Conservation (phyloP, 1,140 invertebrate species). For the Andricus grossulariae region DNA sequence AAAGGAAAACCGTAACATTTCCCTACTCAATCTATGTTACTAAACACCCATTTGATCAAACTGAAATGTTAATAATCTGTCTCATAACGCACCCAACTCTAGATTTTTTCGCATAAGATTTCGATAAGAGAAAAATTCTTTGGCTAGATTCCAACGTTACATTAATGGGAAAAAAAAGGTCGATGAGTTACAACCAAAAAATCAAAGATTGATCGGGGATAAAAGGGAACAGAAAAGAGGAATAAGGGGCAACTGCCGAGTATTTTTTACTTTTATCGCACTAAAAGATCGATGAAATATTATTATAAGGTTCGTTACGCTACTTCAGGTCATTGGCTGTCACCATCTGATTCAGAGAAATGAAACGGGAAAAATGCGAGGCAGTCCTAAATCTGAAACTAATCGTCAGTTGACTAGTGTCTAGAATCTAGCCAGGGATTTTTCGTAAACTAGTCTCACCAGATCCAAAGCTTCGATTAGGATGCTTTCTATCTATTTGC, state of each 20-base stretch:
- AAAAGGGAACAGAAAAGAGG: background rate
- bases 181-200: slow-evolving; percentile 3
- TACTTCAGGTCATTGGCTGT: slow-evolving; percentile 28
- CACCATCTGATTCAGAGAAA: slow-evolving; percentile 12
- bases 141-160: background rate
- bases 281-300: slow-evolving; percentile 18
- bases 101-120: background rate
- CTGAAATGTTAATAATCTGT: slow-evolving; percentile 1
- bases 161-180: slow-evolving; percentile 10
- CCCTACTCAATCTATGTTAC: no score
- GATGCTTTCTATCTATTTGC: background rate
- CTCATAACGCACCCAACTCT: background rate
- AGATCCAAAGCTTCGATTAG: background rate
- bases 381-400: slow-evolving; percentile 14
- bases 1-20: no score
- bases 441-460: background rate
- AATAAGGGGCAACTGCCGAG: background rate
- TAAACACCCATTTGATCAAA: background rate
- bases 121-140: slow-evolving; percentile 11
- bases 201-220: slow-evolving; percentile 19
- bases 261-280: background rate
- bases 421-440: slow-evolving; percentile 8
- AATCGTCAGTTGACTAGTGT: background rate
- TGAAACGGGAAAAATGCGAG: slow-evolving; percentile 24
- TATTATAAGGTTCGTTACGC: slow-evolving; percentile 20